Conservation (phyloP, 2,888 invertebrate species). For the Phragmatobia fuliginosa region DNA sequence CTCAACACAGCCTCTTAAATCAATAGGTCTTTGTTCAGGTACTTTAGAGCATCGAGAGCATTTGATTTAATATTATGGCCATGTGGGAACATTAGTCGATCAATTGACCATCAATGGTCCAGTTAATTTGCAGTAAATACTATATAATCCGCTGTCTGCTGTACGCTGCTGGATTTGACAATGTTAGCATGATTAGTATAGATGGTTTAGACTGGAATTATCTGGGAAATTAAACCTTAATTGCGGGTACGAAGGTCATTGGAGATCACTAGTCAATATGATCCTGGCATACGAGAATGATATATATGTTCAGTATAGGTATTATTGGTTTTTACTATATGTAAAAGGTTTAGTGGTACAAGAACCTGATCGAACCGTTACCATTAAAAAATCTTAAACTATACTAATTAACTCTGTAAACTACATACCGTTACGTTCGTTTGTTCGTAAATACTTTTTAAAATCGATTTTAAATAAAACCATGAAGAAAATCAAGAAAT, state of each 20-base stretch:
- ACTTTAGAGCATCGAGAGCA: constrained; percentile 62
- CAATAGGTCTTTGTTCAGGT: constrained; percentile 82
- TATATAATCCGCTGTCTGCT: constrained; percentile 66
- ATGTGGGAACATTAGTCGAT: constrained; percentile 79
- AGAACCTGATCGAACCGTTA: too few species aligned
- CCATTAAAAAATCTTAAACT: too few species aligned
- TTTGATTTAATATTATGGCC: constrained; percentile 85
- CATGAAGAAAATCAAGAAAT: background rate
- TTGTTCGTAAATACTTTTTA: too few species aligned
- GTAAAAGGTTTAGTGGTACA: too few species aligned
- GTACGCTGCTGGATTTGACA: constrained; percentile 61
- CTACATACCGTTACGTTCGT: too few species aligned
- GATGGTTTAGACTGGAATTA: constrained; percentile 8
- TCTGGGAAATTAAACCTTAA: background rate
- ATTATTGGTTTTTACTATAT: too few species aligned
- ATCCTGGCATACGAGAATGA: background rate
- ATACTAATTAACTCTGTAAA: too few species aligned
- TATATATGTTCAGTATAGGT: too few species aligned
- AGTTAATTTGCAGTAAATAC: constrained; percentile 83
- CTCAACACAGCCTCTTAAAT: constrained; percentile 72
- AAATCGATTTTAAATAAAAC: background rate
- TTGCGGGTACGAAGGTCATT: background rate
- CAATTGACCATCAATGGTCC: constrained; percentile 82
- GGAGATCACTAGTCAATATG: background rate
- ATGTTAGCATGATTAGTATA: constrained; percentile 53